phyloP scores from a whole-genome alignment of 1,140 invertebrate genomes.

The Scaptomyza hsui region DNA sequence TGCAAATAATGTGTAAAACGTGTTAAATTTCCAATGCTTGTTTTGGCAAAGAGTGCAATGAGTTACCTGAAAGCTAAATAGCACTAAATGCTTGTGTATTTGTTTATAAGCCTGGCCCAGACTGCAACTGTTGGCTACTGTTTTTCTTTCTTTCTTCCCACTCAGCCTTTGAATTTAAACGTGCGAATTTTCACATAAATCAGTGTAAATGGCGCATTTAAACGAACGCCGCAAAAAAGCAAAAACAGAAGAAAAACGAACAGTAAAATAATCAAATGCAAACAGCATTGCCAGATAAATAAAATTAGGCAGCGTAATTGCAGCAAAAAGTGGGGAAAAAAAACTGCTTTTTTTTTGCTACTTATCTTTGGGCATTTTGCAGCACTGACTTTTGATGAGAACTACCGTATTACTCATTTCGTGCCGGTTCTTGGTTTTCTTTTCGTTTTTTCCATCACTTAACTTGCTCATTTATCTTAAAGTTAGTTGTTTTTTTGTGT shows the following conservation, averaged over 20 bases:
- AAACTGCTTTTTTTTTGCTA: neutral
- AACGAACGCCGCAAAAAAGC: constrained; percentile 50
- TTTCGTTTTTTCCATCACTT: neutral
- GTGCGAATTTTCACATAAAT: constrained; percentile 75
- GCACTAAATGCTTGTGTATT: constrained; percentile 32
- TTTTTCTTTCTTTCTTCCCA: constrained; percentile 31
- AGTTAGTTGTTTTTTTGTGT: neutral
- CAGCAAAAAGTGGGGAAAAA: constrained; percentile 12
- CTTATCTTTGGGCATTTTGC: too few species aligned
- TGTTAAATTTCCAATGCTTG: constrained; percentile 38
- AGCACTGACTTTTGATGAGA: too few species aligned
- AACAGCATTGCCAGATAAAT: constrained; percentile 59
- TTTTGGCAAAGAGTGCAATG: constrained; percentile 2
- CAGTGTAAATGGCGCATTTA: constrained; percentile 70
- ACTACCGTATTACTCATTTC: neutral
- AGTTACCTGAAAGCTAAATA: constrained; percentile 61
- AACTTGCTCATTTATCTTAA: too few species aligned
- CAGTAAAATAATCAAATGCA: constrained; percentile 30
- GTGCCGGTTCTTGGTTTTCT: neutral
- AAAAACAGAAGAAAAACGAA: too few species aligned
- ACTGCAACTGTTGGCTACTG: constrained; percentile 25
- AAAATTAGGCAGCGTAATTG: constrained; percentile 72
- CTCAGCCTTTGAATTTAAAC: constrained; percentile 14
- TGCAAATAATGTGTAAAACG: constrained; percentile 71
- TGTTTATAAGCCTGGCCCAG: neutral